Percentiles rank a stretch among this genome's conserved stretches.
These are phyloP conservation scores for Notamacropus eugenii DNA, from an alignment of 2,797 vertebrate genomes.

Conservation along the genomic window DNA sequence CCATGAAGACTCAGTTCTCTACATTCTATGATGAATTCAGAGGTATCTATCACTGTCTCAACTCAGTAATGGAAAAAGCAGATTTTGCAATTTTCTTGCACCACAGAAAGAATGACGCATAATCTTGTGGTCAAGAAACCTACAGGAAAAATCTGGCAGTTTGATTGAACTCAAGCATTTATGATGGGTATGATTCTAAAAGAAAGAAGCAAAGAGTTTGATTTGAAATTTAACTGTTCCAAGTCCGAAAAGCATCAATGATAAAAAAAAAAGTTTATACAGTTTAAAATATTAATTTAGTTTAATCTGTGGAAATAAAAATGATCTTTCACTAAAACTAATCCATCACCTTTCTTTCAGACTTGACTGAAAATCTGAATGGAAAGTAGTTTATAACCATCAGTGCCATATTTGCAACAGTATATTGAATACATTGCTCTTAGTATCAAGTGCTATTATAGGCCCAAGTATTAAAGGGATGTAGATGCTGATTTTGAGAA, in stretches of 20 bases:
- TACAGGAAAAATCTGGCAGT: neutral
- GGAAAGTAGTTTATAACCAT: neutral
- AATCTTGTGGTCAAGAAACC: slow-evolving; percentile 5
- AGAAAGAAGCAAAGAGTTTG: neutral
- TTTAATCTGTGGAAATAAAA: neutral
- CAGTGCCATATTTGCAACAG: neutral
- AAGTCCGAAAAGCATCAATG: neutral
- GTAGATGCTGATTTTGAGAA: neutral
- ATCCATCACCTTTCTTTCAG: neutral
- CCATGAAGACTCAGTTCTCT: neutral
- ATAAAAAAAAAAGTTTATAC: neutral
- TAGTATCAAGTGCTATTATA: neutral
- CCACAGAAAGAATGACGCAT: neutral
- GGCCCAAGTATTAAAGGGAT: neutral
- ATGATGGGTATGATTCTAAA: slow-evolving; percentile 5
- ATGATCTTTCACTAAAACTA: neutral
- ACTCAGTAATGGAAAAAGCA: neutral
- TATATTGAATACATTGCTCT: neutral
- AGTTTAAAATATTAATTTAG: neutral
- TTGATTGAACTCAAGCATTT: slow-evolving; percentile 6
- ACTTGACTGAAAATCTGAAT: neutral
- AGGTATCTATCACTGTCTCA: neutral
- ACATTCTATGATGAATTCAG: neutral
- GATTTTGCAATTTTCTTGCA: neutral
- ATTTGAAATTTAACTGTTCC: neutral